These are phyloP conservation scores for Lagocephalus sceleratus DNA, from an alignment of 2,797 vertebrate species.

Conservation along the genomic window DNA sequence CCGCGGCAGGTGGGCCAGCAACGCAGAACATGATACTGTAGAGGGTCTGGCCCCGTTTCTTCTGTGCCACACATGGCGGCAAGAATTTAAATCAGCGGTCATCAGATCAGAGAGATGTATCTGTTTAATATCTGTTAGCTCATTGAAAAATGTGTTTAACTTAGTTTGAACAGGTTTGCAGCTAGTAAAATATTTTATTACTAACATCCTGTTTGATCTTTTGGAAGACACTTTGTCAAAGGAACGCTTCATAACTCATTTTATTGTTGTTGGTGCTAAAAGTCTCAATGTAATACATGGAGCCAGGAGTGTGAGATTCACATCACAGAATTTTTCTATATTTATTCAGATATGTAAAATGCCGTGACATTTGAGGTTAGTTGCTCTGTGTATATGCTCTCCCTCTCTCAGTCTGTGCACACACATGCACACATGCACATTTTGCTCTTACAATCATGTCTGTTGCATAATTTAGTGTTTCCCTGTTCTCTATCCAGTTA, in stretches of 20 bases:
- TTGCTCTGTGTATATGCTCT: slow-evolving; percentile 2
- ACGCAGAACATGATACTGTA: slow-evolving; percentile 50
- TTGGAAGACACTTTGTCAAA: neutral
- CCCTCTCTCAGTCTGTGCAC: neutral
- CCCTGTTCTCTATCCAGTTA: slow-evolving; percentile 70
- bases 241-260: too few relatives aligned
- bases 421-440: neutral
- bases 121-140: too few relatives aligned
- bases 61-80: slow-evolving; percentile 17
- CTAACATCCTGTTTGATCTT: neutral
- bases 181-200: too few relatives aligned
- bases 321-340: too few relatives aligned
- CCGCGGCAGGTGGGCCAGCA: slow-evolving; percentile 43
- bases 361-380: neutral
- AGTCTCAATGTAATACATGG: too few relatives aligned
- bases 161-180: too few relatives aligned
- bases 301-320: too few relatives aligned
- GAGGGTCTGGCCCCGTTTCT: slow-evolving; percentile 9
- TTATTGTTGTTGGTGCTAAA: too few relatives aligned
- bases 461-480: slow-evolving; percentile 79
- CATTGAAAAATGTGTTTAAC: too few relatives aligned
- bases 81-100: too few relatives aligned
- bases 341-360: too few relatives aligned
- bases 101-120: too few relatives aligned
- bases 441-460: slow-evolving; percentile 65